Evolutionary conservation across 1,140 invertebrate genomes (phyloP).

Genomic region (Acromyrmex echinatior): DNA sequence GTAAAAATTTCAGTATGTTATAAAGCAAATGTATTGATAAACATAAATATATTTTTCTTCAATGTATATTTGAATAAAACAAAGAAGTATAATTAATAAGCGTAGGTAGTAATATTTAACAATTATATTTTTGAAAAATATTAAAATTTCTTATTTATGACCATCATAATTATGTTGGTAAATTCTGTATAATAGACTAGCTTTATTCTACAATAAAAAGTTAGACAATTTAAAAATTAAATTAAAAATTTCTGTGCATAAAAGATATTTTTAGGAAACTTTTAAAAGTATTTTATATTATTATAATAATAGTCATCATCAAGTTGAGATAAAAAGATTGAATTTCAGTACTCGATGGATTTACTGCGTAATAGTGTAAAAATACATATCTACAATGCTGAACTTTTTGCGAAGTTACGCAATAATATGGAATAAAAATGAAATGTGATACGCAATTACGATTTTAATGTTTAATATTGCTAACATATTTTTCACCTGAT

Average conservation of each 20-base stretch:
- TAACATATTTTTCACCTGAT: slow-evolving; percentile 56
- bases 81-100: background rate
- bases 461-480: slow-evolving; percentile 58
- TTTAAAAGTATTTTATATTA: slow-evolving; percentile 48
- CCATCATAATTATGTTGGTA: background rate
- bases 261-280: slow-evolving; percentile 33
- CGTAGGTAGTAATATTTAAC: background rate
- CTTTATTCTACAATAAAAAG: background rate
- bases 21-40: background rate
- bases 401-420: slow-evolving; percentile 44
- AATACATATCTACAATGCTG: slow-evolving; percentile 37
- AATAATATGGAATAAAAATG: slow-evolving; percentile 56
- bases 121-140: background rate
- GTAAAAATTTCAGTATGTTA: background rate
- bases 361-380: slow-evolving; percentile 55
- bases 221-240: slow-evolving; percentile 18
- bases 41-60: background rate
- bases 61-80: slow-evolving; percentile 3
- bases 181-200: background rate
- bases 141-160: background rate
- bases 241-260: slow-evolving; percentile 18
- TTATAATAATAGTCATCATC: slow-evolving; percentile 51
- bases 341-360: slow-evolving; percentile 49
- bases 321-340: slow-evolving; percentile 38
- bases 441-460: slow-evolving; percentile 51